These are phyloP conservation scores for Ramazzottius varieornatus DNA, from an alignment of 2,888 invertebrate species.

Conservation along the genomic window DNA sequence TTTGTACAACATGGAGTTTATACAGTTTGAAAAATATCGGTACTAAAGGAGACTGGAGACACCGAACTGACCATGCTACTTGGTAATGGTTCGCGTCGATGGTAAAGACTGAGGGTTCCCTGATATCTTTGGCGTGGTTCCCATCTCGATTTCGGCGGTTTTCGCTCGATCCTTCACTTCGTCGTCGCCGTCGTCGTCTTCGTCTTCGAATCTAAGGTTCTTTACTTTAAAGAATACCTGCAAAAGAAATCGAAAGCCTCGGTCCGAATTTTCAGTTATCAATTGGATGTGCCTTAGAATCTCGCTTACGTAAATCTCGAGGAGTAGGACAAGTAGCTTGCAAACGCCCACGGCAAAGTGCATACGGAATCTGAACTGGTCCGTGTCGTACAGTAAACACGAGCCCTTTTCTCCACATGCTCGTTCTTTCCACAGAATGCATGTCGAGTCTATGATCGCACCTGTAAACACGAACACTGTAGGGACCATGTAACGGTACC, in stretches of 20 bases:
- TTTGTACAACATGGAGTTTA: too few relatives aligned
- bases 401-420: constrained; percentile 2
- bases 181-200: not conserved
- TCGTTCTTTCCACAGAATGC: not conserved
- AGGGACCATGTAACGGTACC: too few relatives aligned
- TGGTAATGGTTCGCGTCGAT: too few relatives aligned
- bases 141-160: not conserved
- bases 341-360: not conserved
- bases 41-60: too few relatives aligned
- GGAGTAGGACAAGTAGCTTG: not conserved
- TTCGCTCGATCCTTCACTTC: not conserved
- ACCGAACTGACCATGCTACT: too few relatives aligned
- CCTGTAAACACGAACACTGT: too few relatives aligned
- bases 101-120: not conserved
- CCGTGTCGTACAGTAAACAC: constrained; percentile 4
- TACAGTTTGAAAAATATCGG: too few relatives aligned
- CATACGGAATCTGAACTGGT: not conserved
- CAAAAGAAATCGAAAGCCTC: too few relatives aligned
- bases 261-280: too few relatives aligned
- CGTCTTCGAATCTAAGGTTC: not conserved
- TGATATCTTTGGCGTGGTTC: not conserved
- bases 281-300: too few relatives aligned
- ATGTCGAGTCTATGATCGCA: not conserved
- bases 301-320: not conserved
- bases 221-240: not conserved